Base-by-base conservation (phyloP, 2,113 vertebrate species). In the Ageneiosus marmoratus region DNA sequence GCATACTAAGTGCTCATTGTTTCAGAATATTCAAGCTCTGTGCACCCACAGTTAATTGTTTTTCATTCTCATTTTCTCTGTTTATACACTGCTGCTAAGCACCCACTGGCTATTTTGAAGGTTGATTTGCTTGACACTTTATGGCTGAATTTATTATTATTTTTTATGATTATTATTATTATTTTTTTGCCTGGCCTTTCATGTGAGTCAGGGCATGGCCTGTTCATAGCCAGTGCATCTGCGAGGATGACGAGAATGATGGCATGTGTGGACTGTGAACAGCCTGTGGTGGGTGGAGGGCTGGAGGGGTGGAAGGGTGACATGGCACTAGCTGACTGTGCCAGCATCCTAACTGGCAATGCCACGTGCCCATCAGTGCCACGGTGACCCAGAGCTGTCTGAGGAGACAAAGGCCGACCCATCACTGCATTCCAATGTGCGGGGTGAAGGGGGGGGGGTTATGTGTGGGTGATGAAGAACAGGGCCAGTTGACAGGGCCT, bases 331-430 rank as follows among this genome's bases (percentile, higher is more conserved):
- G 84, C 69, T 81, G 41, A 55, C 73, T 79, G 86, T 80, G 76
- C 80, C 74, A 82, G 75, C 41, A 20, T 93, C 92, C 94, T 93
- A 95, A 96, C 94, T 95, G 93, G 93, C 92, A 87, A 93, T 92
- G 92, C 93, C 93, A 94, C 90, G 88, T 94, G 92, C 94, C 93
- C 93, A 91, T 91, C 86, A 93, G 60, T 56, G 80, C 87, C 91
- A 91, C 92, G 88, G 93, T 92, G 89, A 90, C 90, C 88, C 87
- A 88, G 90, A 93, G 93, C 93, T 70, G 44, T 93, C 93, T 93
- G 93, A 90, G 90, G 89, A 90, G 90, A 87, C 91, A 93, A 88
- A 51, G 48, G 32, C 46, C 44, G 9, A 41, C 32, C 58, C 58
- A 50, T 83, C 37, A 50, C 53, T 51, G 53, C 37, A 84, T 79